Conservation (phyloP, 2,888 invertebrate species). For the Apocheima hispidaria region DNA sequence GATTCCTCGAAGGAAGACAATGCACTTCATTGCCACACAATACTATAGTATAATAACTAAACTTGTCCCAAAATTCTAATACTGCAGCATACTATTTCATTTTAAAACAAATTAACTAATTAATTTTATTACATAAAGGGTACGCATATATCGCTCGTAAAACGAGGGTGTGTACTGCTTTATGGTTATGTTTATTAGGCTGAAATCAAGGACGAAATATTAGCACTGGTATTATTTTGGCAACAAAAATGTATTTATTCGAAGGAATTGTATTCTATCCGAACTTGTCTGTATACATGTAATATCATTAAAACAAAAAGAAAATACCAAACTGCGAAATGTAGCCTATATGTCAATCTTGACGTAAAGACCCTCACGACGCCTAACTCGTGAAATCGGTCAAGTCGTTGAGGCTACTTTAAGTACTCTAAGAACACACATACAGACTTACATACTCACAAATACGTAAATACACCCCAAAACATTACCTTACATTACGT, state of each 20-base stretch:
- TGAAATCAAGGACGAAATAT: conserved; percentile 19
- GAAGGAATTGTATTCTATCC: background rate
- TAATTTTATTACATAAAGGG: conserved; percentile 25
- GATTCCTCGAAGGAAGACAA: too few relatives aligned
- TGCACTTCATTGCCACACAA: too few relatives aligned
- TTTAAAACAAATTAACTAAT: conserved; percentile 29
- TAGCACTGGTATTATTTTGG: conserved; percentile 1
- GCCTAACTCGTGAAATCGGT: too few relatives aligned
- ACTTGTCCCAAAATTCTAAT: conserved; percentile 6
- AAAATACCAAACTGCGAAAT: too few relatives aligned
- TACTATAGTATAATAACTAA: background rate
- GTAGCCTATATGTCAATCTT: too few relatives aligned
- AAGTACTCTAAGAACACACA: too few relatives aligned
- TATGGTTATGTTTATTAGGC: conserved; percentile 19
- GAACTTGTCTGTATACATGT: background rate
- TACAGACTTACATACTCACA: too few relatives aligned
- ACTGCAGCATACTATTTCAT: conserved; percentile 14
- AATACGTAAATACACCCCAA: too few relatives aligned
- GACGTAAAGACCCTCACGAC: too few relatives aligned
- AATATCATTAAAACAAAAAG: too few relatives aligned
- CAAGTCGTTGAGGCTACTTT: too few relatives aligned
- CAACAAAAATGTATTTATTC: background rate
- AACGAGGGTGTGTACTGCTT: conserved; percentile 20
- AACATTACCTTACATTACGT: too few relatives aligned
- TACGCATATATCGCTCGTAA: conserved; percentile 20